phyloP scores from a whole-genome alignment of 2,888 invertebrate species.

The Chironomus tentans region DNA sequence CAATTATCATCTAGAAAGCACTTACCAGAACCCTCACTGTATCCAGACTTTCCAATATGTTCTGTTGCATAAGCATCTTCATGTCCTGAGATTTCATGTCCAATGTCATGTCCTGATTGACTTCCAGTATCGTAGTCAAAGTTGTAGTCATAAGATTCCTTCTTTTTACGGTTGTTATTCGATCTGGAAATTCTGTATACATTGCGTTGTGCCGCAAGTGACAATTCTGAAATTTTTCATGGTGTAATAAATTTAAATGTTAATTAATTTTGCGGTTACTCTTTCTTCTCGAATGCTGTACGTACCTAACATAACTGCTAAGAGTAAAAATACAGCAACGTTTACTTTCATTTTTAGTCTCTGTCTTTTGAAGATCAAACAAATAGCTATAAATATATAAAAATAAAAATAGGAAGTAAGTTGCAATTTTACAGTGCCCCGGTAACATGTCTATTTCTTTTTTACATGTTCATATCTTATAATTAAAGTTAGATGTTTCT shows the following conservation, averaged over 20 bases:
- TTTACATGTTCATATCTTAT: background rate
- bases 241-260: background rate
- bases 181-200: background rate
- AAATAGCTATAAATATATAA: background rate
- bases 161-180: constrained; percentile 8
- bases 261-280: background rate
- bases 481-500: background rate
- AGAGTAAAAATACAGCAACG: constrained; percentile 18
- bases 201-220: background rate
- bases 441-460: background rate
- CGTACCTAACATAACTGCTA: constrained; percentile 15
- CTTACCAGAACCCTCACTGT: constrained; percentile 47
- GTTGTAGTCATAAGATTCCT: constrained; percentile 17
- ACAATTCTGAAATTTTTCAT: background rate
- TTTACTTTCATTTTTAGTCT: constrained; percentile 19
- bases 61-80: background rate
- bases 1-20: too few relatives aligned
- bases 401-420: constrained; percentile 10
- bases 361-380: background rate
- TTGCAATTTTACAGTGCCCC: background rate
- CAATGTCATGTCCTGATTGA: background rate
- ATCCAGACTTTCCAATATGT: constrained; percentile 37
- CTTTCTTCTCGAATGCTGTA: background rate
- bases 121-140: constrained; percentile 20
- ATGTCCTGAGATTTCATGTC: background rate